Base-by-base conservation (phyloP, 2,113 vertebrate genomes). In the Zosterops lateralis region DNA sequence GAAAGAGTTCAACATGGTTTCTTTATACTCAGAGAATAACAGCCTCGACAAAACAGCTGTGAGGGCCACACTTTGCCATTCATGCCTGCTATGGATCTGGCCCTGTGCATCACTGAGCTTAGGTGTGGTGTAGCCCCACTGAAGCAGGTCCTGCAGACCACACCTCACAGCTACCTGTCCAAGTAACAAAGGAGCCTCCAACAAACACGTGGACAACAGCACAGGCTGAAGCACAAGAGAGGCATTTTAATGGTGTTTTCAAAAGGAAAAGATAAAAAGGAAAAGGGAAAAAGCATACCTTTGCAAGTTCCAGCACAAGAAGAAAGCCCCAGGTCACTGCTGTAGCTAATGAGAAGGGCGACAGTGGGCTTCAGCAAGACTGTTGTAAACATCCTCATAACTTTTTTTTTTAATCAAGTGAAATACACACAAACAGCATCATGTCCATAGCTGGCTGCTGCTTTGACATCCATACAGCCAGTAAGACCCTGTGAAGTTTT, bases 171-270 rank as follows among this genome's bases (percentile, higher is more conserved):
- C 54, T 9, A 47, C 6, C 0, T 22, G 42, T 15, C 71, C 73
- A 3, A 84, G 16, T 3, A 84, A 77, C 40, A 75, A 61, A 54
- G 60, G 29, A 88, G 47, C 67, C 85, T 73, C 38, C 47, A 58
- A 22, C 0, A 0, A 65, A 45, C 62, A 50, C 0, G 0, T 47
- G 29, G 38, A 57, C 38, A 73, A 20, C 4, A 1, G 50, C 18
- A 78, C 3, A n/a, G 16, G 9, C 31, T n/a, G 42, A 62, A 64
- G 28, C 64, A 64, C 0, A 1, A 10, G 38, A 82, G 34, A 66
- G 29, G 44, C 64, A 93, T 28, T 77, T 70, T 45, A 73, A 16
- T 13, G 12, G 19, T 54, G 44, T 42, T 70, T 84, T 80, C 62
- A 36, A 80, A 78, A 85, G 42, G 45, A 85, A 73, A 91, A 74